Base-by-base conservation (phyloP, 2,113 vertebrate species). In the Leucoraja erinaceus region DNA sequence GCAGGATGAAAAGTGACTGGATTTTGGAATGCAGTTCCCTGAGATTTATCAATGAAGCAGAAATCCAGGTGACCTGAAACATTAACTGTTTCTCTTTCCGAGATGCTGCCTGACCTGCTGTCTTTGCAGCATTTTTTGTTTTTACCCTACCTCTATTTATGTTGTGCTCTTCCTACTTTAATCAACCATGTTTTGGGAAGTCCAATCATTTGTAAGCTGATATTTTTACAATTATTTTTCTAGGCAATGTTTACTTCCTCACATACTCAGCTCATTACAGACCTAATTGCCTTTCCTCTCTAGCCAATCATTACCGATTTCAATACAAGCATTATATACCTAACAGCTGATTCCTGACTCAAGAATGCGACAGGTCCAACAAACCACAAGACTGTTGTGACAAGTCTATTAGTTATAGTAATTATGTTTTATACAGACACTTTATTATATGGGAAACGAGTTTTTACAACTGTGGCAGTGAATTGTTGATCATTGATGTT, bases 381-480 rank as follows among this genome's bases (percentile, higher is more conserved):
- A 88, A 88, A 31, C 16, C 84, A 66, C n/a, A 61, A 61, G 14
- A 3, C 84, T 66, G 56, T 59, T n/a, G 12, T 88, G 12, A 18
- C 28, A 88, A 88, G n/a, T 22, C 14, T 66, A 31, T 88, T 31
- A 88, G n/a, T 88, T 66, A 81, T 54, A 56, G 47, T 81, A 18
- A 28, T 63, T 66, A 66, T 66, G 59, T 88, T 83, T 12, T 56
- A 54, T 83, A 14, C 10, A 63, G 56, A 31, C 14, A 33, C 28
- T 14, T 88, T 31, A 88, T 88, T 54, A 88, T 88, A 31, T 66
- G 84, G n/a, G 31, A n/a, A 88, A 88, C 18, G 59, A n/a, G 28
- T 3, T 31, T 25, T 63, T 61, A 63, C 56, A 66, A 88, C 28
- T 88, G 84, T n/a, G 83, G 22, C 20, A 83, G 6, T 81, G 38